Evolutionary conservation across 2,797 vertebrate genomes (phyloP).

Genomic region (Vipera ursinii): DNA sequence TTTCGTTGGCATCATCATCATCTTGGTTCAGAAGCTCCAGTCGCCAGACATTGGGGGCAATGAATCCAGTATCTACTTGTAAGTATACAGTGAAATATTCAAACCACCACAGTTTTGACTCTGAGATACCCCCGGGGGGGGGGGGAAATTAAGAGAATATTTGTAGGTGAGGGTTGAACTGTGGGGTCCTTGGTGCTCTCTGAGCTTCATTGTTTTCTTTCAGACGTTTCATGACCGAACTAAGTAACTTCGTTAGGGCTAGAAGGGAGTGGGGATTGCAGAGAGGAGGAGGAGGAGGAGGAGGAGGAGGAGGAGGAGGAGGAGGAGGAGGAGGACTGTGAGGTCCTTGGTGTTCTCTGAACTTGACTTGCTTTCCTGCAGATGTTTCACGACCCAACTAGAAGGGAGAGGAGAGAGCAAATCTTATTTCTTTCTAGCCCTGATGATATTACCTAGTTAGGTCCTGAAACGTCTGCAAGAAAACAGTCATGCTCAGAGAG

Average conservation of each 20-base stretch:
- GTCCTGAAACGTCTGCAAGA: neutral
- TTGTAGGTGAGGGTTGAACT: neutral
- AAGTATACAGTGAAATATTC: constrained; percentile 66
- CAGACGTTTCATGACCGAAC: neutral
- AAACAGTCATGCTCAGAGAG: neutral
- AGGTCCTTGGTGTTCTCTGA: neutral
- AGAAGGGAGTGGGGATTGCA: neutral
- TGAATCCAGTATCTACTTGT: constrained; percentile 98
- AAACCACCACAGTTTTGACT: constrained; percentile 22
- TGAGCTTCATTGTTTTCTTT: neutral
- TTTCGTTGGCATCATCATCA: constrained; percentile 95
- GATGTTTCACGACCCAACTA: neutral
- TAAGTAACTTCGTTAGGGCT: neutral
- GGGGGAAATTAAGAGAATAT: constrained; percentile 41
- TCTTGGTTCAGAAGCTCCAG: constrained; percentile 97
- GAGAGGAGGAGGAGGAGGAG: neutral
- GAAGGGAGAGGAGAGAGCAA: neutral
- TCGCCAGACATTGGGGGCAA: constrained; percentile 97
- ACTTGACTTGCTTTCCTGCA: neutral
- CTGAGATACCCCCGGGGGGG: constrained; percentile 63
- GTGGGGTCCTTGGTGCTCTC: neutral
- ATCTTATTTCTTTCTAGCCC: neutral
- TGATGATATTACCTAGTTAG: neutral
- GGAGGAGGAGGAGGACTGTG: neutral
- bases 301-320: no score